phyloP scores from a whole-genome alignment of 1,140 invertebrate species.

The Drosophila ambigua region DNA sequence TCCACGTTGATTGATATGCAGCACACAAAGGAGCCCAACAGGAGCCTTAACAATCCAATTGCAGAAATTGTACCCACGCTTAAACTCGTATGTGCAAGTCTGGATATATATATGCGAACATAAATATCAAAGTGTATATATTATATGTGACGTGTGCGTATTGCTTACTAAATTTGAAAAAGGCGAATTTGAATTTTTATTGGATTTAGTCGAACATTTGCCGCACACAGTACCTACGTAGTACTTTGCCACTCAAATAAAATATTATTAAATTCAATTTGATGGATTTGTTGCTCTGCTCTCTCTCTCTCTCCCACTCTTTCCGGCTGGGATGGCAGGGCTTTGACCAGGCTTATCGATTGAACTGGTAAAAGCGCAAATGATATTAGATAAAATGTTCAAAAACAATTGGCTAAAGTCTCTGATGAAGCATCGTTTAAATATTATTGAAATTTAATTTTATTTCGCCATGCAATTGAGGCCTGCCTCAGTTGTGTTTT shows the following conservation, averaged over 20 bases:
- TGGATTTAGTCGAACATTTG: constrained; percentile 43
- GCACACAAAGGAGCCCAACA: constrained; percentile 36
- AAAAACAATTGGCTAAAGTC: constrained; percentile 13
- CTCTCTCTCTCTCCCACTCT: neutral
- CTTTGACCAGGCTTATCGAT: constrained; percentile 12
- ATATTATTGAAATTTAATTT: constrained; percentile 12
- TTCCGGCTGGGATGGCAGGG: neutral
- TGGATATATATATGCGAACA: neutral
- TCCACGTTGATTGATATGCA: constrained; percentile 48
- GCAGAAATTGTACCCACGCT: constrained; percentile 42
- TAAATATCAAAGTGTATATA: no score
- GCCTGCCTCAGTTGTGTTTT: no score
- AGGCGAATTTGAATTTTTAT: constrained; percentile 54
- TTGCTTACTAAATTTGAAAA: constrained; percentile 30
- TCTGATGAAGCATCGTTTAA: neutral
- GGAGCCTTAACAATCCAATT: constrained; percentile 45
- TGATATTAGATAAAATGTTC: constrained; percentile 15
- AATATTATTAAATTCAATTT: constrained; percentile 58
- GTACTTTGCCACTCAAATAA: constrained; percentile 28
- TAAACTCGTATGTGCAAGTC: neutral
- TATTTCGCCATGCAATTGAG: neutral
- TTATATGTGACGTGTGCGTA: neutral
- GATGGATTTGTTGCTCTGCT: constrained; percentile 41
- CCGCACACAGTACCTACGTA: constrained; percentile 1
- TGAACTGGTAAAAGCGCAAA: constrained; percentile 12